A percentile compares a stretch with the other conserved stretches of the same genome.
Conservation (phyloP, 2,888 invertebrate species). For the Eurois occulta region DNA sequence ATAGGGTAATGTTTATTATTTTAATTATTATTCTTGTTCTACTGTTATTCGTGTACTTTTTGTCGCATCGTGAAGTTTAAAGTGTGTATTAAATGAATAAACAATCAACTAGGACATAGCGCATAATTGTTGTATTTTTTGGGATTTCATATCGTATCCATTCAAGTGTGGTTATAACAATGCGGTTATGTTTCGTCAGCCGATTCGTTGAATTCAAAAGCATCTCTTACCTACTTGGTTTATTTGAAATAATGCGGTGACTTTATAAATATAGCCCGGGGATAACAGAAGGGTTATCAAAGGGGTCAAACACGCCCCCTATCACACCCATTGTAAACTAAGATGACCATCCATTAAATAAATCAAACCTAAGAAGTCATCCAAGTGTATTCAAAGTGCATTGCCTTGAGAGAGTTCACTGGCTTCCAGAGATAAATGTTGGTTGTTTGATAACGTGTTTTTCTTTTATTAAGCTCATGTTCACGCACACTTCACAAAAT, state of each 20-base stretch:
- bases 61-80: constrained; percentile 30
- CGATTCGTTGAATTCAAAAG: neutral
- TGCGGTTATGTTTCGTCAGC: neutral
- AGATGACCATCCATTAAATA: constrained; percentile 10
- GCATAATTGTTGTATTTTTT: neutral
- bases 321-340: constrained; percentile 1
- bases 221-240: neutral
- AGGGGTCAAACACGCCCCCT: constrained; percentile 34
- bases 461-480: neutral
- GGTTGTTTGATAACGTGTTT: constrained; percentile 10
- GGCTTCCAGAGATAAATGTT: constrained; percentile 36
- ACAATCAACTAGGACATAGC: constrained; percentile 4
- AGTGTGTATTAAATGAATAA: constrained; percentile 11
- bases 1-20: constrained; percentile 84
- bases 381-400: constrained; percentile 54
- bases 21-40: neutral
- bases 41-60: neutral
- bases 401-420: constrained; percentile 27
- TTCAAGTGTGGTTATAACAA: neutral
- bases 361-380: constrained; percentile 38
- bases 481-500: neutral
- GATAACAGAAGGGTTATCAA: constrained; percentile 42
- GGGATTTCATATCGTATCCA: neutral
- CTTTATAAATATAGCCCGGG: neutral
- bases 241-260: neutral